Base-by-base conservation (phyloP, 2,113 vertebrate species). In the Collichthys lucidus region DNA sequence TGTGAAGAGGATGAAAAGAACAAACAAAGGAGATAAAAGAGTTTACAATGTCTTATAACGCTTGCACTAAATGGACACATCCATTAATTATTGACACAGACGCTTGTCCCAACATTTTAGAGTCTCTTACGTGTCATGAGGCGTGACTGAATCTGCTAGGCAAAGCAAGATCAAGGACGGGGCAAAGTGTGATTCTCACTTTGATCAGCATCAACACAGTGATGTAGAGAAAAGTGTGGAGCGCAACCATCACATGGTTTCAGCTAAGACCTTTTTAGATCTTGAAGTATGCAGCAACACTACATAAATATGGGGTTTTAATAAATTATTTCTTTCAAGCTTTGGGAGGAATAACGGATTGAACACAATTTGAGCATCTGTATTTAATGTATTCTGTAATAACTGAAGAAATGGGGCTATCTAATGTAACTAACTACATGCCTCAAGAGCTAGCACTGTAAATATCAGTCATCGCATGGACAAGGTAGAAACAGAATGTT, bases 31-130 rank as follows among this genome's bases (percentile, higher is more conserved):
- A n/a, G 62, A 86, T 84, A 60, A 72, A 79, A 82, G 56, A 24
- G 46, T 20, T 82, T 62, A 69, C 84, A 83, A 24, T 81, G 83
- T 84, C 66, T 73, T 88, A 63, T 76, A 66, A 80, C 68, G 84
- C 78, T 66, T 22, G 31, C 24, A 11, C 71, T 84, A 83, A 87
- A 87, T 86, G 77, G 89, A 88, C 65, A 84, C 24, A 26, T 80
- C 61, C 71, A 92, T 92, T 84, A 87, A 91, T 90, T 79, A 89
- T 91, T 88, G 83, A 90, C 44, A 46, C 49, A 0, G 70, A 64
- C 2, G 63, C 66, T 47, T 85, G 81, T 85, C 59, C 75, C 62
- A 40, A 68, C 88, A 79, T 82, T 89, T 90, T 77, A 84, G 49
- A 86, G 91, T 87, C 66, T 76, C 78, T 74, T 71, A 52, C 0